Base-by-base conservation (phyloP, 2,113 vertebrate species). In the Lophius piscatorius region DNA sequence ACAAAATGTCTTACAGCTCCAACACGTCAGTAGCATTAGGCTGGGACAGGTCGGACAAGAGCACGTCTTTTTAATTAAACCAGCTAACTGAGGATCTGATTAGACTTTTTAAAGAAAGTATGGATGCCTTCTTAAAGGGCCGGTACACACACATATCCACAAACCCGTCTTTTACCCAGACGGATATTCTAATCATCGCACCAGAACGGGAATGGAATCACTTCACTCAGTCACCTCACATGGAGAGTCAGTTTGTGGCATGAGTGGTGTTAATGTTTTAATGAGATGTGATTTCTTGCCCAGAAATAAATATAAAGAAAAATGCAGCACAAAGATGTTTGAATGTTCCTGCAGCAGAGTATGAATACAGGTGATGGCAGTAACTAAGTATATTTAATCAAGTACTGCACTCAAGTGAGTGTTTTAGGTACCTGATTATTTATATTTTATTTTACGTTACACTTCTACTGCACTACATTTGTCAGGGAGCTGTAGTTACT, bases 141-240 rank as follows among this genome's bases (percentile, higher is more conserved):
- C 50, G 58, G 41, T 34, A 55, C 38, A 50, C 50, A 48, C 38
- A 56, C 26, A 57, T 21, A 47, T 65, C 64, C 5, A 38, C 52
- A 45, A 56, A 9, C 8, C 17, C 2, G 1, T 58, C 33, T 56
- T 10, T 56, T 40, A 33, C 20, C 35, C 29, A 18, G 45, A 9
- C 28, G 23, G 24, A 44, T 41, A 26, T 18, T 44, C 47, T 6
- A 10, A 65, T 39, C 24, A 45, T 36, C 7, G 0, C 33, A 26
- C 62, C 9, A 42, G 62, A 51, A 60, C 66, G 55, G n/a, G 80
- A 87, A 87, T 82, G 79, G 77, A 76, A 63, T 56, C 45, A 59
- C 69, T 34, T 17, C 12, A 3, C 58, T 50, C 42, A 45, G 54
- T 66, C 60, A 20, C 18, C 20, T 65, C 61, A 58, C 35, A 35